These are phyloP conservation scores for Pogoniulus pusillus DNA, from an alignment of 2,797 vertebrate genomes.

Conservation along the genomic window DNA sequence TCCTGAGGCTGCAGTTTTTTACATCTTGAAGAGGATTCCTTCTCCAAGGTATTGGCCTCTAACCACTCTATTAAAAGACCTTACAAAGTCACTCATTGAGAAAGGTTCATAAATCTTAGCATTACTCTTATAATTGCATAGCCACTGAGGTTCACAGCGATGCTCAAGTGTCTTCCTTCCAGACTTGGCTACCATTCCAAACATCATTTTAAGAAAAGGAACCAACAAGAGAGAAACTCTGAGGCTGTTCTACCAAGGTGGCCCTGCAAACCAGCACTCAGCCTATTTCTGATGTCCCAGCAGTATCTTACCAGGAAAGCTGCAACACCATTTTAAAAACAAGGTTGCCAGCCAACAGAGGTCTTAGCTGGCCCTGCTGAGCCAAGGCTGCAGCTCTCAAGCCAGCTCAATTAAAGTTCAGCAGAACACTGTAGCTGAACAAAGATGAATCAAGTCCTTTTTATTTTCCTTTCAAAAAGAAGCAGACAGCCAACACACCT, in stretches of 20 bases:
- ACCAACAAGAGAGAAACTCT: rapidly evolving
- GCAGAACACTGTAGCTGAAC: background rate
- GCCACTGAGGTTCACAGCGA: background rate
- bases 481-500: background rate
- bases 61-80: background rate
- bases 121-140: background rate
- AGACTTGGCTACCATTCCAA: background rate
- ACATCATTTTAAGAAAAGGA: background rate
- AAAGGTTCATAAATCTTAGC: background rate
- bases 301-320: background rate
- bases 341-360: background rate
- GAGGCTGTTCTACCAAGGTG: background rate
- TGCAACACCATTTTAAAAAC: background rate
- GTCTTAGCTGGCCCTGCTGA: background rate
- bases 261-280: background rate
- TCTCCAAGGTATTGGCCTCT: background rate
- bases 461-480: background rate
- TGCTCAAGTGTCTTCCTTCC: background rate
- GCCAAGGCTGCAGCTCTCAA: background rate
- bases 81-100: background rate
- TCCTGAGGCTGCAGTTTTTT: background rate
- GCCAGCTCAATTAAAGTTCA: background rate
- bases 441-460: background rate
- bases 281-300: background rate
- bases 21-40: background rate